Evolutionary conservation across 2,113 vertebrate species (phyloP).

Genomic region (Leiothrix lutea): DNA sequence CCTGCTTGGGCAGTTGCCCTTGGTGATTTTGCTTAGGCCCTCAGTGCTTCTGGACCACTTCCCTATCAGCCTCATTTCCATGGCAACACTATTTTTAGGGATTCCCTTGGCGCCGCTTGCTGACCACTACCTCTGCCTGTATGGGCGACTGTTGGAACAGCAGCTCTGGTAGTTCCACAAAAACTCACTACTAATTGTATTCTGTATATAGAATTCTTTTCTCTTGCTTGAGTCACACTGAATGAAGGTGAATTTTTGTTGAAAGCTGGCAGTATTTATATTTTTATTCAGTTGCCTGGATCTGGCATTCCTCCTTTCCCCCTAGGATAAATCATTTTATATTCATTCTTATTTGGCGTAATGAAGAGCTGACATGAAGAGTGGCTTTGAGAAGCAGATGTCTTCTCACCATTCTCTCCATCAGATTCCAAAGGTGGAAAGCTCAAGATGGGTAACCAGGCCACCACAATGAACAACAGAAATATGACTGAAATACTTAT

Average conservation of each 20-base stretch:
- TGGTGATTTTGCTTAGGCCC: background rate
- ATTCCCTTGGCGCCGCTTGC: background rate
- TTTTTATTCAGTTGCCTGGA: background rate
- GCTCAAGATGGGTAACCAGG: background rate
- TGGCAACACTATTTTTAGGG: background rate
- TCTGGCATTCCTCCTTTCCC: background rate
- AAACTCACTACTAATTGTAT: background rate
- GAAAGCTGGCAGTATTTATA: background rate
- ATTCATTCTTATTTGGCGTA: background rate
- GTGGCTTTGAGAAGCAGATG: background rate
- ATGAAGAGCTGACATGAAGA: background rate
- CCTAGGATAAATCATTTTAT: background rate
- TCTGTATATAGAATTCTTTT: background rate
- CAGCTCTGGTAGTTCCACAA: background rate
- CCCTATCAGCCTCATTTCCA: background rate
- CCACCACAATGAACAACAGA: background rate
- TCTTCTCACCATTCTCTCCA: background rate
- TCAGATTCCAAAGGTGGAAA: background rate
- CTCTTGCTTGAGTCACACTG: background rate
- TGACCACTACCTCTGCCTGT: background rate
- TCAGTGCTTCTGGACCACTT: background rate
- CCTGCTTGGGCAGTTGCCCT: background rate
- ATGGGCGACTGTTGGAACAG: fast-evolving
- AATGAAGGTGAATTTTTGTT: background rate
- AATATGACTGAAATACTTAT: background rate